A percentile compares a stretch with the other conserved stretches of the same genome.
phyloP scores from a whole-genome alignment of 2,888 invertebrate genomes.

The Lasioglossum marginatum region DNA sequence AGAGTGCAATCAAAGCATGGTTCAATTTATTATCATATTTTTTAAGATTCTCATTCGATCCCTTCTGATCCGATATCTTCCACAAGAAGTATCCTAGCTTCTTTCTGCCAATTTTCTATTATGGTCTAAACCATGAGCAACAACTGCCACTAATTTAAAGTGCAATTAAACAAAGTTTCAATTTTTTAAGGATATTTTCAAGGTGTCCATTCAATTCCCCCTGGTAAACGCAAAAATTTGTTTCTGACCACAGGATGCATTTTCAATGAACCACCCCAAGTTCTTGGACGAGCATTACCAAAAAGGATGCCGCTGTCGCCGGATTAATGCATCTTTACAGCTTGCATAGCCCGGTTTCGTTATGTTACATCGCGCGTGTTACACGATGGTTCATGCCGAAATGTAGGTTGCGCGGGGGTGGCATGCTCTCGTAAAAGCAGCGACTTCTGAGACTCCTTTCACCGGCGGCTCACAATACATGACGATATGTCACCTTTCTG shows the following conservation, averaged over 20 bases:
- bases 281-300: background rate
- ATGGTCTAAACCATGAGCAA: background rate
- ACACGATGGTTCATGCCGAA: background rate
- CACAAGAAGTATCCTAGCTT: no score
- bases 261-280: background rate
- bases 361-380: slow-evolving; percentile 28
- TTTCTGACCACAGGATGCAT: background rate
- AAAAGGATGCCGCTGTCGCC: slow-evolving; percentile 26
- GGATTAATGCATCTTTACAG: slow-evolving; percentile 56
- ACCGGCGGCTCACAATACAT: slow-evolving; percentile 40
- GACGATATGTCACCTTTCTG: slow-evolving; percentile 59
- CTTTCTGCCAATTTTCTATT: no score
- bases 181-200: background rate
- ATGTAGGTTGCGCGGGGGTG: background rate
- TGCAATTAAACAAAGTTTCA: background rate
- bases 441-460: slow-evolving; percentile 42
- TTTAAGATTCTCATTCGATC: no score
- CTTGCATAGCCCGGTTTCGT: slow-evolving; percentile 26
- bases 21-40: no score
- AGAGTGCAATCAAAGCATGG: no score
- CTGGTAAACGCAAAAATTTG: background rate
- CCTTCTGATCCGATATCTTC: no score
- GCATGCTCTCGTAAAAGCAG: slow-evolving; percentile 26
- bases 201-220: no score
- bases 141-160: background rate